Evolutionary conservation across 2,888 invertebrate species (phyloP), one percentile per base, ranked within the genome.

Genomic region (Teleogryllus oceanicus): DNA sequence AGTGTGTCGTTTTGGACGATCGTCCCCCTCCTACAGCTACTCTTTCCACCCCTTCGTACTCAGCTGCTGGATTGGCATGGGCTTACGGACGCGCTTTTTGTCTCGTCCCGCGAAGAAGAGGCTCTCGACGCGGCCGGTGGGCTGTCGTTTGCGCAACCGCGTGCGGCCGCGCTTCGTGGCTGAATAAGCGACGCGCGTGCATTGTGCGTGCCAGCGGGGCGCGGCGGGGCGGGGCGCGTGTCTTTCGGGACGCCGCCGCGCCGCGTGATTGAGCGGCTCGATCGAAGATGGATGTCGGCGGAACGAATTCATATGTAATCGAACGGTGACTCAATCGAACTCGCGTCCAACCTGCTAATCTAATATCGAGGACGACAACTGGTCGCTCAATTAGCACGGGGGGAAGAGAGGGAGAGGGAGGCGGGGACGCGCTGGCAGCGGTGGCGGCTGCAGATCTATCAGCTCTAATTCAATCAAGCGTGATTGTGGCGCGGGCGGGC

Each of bases 381-480:
- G 62, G 16, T 62, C 62, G 62, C 62, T 62, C 62, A 62, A 62
- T 62, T 62, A 62, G 62, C 62, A 62, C 62, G 62, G n/a, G 62
- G 5, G 16, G 37, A 0, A 0, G 37, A 5, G n/a, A 5, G 62
- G 62, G 62, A 5, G 13, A 2, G 21, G 1, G 21, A 21, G 21
- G 18, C 62, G 62, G 62, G 13, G 62, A 16, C 5, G 5, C 62
- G 50, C 8, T 3, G 77, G 37, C 78, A 62, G 51, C 18, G n/a
- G 37, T 37, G 49, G 75, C 21, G 50, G 75, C 50, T 21, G 78
- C 50, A 79, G 50, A 79, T 79, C 79, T 79, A 79, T 79, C 79
- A 79, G 75, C 16, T 21, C 49, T 79, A 79, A 79, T 24, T 50
- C 79, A 79, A 79, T 79, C 75, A 79, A 76, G 75, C 79, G 76